phyloP scores from a whole-genome alignment of 2,113 vertebrate genomes.

The Sinocyclocheilus anophthalmus region DNA sequence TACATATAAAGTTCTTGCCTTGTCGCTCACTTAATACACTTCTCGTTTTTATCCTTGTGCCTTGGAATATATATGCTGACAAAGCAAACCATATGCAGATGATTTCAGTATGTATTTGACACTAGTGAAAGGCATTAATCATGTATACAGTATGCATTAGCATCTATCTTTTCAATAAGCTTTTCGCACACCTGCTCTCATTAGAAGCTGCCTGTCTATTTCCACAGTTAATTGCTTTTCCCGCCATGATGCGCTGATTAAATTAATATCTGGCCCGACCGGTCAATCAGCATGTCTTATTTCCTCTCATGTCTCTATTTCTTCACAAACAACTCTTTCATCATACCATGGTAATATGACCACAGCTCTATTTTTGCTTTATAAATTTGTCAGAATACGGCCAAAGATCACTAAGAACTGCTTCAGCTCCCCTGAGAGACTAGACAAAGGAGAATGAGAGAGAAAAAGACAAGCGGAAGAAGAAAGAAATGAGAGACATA shows the following conservation, averaged over 20 bases:
- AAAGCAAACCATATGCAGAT: neutral
- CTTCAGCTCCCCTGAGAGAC: neutral
- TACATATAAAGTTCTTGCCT: neutral
- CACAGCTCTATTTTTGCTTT: neutral
- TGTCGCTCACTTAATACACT: neutral
- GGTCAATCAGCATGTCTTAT: constrained; percentile 50
- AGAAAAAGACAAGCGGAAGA: constrained; percentile 43
- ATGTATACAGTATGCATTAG: too few relatives aligned
- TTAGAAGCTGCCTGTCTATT: constrained; percentile 52
- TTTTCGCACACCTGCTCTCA: constrained; percentile 40
- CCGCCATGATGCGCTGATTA: constrained; percentile 52
- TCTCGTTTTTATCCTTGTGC: neutral
- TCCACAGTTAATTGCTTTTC: constrained; percentile 59
- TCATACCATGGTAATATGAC: neutral
- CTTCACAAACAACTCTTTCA: neutral
- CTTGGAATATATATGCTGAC: neutral
- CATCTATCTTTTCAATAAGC: neutral
- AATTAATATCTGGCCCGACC: constrained; percentile 39
- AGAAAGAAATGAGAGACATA: too few relatives aligned
- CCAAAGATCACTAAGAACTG: neutral
- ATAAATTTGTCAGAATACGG: neutral
- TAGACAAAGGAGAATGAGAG: neutral
- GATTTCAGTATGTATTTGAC: neutral
- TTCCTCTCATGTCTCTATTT: neutral
- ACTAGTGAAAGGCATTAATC: too few relatives aligned